These are phyloP conservation scores for Boleophthalmus pectinirostris DNA, from an alignment of 2,113 vertebrate species.

Conservation along the genomic window DNA sequence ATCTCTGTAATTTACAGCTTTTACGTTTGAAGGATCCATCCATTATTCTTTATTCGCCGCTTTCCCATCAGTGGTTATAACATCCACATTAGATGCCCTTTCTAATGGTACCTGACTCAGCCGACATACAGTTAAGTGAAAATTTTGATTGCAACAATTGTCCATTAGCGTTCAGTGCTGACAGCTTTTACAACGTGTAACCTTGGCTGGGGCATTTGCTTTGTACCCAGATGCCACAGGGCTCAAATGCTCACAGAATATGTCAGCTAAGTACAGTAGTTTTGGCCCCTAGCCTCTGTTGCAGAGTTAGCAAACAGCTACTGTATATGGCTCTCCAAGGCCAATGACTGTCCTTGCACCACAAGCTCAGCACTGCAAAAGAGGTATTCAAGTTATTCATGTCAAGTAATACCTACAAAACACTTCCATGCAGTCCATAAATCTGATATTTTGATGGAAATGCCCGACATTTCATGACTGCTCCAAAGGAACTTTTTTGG, in stretches of 20 bases:
- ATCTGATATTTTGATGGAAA: conserved; percentile 62
- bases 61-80: conserved; percentile 9
- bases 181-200: conserved; percentile 34
- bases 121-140: conserved; percentile 26
- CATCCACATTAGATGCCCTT: conserved; percentile 18
- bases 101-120: conserved; percentile 15
- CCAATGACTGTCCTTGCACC: conserved; percentile 43
- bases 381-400: conserved; percentile 56
- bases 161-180: conserved; percentile 35
- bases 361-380: conserved; percentile 37
- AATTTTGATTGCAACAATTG: conserved; percentile 42
- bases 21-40: conserved; percentile 18
- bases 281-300: conserved; percentile 39
- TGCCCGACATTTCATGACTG: conserved; percentile 48
- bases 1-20: conserved; percentile 16
- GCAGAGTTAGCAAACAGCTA: conserved; percentile 48
- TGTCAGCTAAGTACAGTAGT: conserved; percentile 40
- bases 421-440: conserved; percentile 38
- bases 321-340: conserved; percentile 60
- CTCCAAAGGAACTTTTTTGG: conserved; percentile 41
- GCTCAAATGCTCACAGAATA: conserved; percentile 41
- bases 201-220: conserved; percentile 41
- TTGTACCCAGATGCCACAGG: conserved; percentile 35
- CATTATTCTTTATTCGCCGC: conserved; percentile 15
- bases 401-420: conserved; percentile 63